A percentile compares a stretch with the other conserved stretches of the same genome.
Conservation (phyloP, 2,113 vertebrate genomes). For the Cryptomyrus ogoouensis region DNA sequence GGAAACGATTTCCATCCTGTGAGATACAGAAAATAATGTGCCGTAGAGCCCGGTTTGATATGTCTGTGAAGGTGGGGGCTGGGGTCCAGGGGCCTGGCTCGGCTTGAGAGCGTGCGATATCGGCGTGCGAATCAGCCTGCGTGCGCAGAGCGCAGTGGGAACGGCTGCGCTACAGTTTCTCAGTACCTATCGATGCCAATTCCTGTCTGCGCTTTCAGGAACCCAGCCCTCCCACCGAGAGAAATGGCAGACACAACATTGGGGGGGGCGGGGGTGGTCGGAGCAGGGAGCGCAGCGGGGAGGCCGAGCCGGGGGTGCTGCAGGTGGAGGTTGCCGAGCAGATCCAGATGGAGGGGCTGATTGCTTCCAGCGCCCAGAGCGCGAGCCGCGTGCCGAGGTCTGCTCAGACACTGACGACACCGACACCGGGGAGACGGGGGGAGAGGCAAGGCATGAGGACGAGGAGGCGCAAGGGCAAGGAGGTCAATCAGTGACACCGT, state of each 20-base stretch:
- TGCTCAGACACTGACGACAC: conserved; percentile 38
- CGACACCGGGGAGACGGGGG: conserved; percentile 22
- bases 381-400: conserved; percentile 27
- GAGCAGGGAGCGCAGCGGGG: conserved; percentile 12
- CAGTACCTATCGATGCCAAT: conserved; percentile 52
- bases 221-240: conserved; percentile 53
- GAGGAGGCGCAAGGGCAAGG: background rate
- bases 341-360: conserved; percentile 63
- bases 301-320: conserved; percentile 38
- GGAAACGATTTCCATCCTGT: background rate
- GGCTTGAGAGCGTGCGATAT: conserved; percentile 23
- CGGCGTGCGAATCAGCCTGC: conserved; percentile 36
- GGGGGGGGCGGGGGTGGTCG: conserved; percentile 16
- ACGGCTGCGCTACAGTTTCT: conserved; percentile 52
- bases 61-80: background rate
- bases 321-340: conserved; percentile 64
- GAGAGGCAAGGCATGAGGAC: background rate
- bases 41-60: background rate
- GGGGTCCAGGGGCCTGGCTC: background rate
- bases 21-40: background rate
- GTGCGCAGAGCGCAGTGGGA: conserved; percentile 50
- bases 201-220: conserved; percentile 56
- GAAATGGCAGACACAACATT: conserved; percentile 58
- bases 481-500: background rate
- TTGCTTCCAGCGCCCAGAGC: conserved; percentile 29